Evolutionary conservation across 2,113 vertebrate genomes (phyloP), one percentile per base, ranked within the genome.

Genomic region (Lucifuga dentata): DNA sequence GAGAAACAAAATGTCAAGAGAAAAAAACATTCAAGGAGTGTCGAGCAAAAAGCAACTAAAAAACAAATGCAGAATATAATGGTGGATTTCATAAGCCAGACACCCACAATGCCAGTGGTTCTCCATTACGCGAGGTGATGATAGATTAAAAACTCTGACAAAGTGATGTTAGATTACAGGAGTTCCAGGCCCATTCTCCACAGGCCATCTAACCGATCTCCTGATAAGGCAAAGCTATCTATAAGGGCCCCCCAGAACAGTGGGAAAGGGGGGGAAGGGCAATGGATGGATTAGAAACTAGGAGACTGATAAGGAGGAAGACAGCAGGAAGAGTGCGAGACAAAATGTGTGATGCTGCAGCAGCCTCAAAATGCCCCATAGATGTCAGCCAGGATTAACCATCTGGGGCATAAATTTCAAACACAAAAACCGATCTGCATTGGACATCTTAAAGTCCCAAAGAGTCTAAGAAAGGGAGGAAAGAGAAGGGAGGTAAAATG

Each of bases 101-200:
- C 52, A 64, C 56, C 17, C 32, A 39, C 11, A 67, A 62, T 15
- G 50, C 38, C 52, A 29, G 69, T 68, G 9, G 32, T 55, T 73
- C 48, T 35, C 70, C 60, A 79, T 89, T 75, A 83, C 65, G 46
- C 12, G 12, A 80, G 67, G 41, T 59, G 68, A 69, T 71, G 81
- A 85, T 63, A 76, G 71, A 88, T 90, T 81, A 64, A 62, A 83
- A 86, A 89, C 76, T 86, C 65, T 81, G 78, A 86, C 78, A 76
- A 78, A 36, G 68, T 60, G 21, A 79, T 65, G 74, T 71, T 80
- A 77, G 77, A 87, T 81, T 82, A 80, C 68, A 74, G 52, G 59
- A 78, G 63, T 73, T 73, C 65, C 51, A 69, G 57, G 35, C 49
- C 69, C 59, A 84, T 87, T 88, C 78, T 84, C 84, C 78, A 85